phyloP scores from a whole-genome alignment of 2,888 invertebrate species.

The Cephonodes hylas region DNA sequence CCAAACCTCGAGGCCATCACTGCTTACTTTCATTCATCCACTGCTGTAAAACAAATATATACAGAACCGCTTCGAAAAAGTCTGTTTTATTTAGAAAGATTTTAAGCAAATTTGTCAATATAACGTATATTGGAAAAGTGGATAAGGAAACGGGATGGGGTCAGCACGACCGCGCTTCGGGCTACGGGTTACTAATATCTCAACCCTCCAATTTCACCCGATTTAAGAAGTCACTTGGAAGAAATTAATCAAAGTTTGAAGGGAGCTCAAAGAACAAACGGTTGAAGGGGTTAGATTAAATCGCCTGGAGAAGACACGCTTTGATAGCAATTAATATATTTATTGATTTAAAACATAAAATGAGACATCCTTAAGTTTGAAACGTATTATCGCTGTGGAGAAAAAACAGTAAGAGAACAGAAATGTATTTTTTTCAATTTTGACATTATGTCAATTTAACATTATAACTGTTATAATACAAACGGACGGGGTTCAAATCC shows the following conservation, averaged over 20 bases:
- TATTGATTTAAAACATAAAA: too few relatives aligned
- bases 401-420: too few relatives aligned
- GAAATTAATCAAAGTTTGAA: slow-evolving; percentile 17
- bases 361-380: too few relatives aligned
- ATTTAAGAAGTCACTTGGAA: slow-evolving; percentile 15
- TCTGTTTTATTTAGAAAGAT: background rate
- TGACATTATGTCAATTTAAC: too few relatives aligned
- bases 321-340: too few relatives aligned
- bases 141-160: background rate
- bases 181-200: background rate
- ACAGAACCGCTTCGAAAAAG: background rate
- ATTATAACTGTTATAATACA: too few relatives aligned
- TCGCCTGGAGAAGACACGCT: background rate
- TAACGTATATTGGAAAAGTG: background rate
- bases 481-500: too few relatives aligned
- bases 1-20: too few relatives aligned
- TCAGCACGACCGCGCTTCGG: background rate
- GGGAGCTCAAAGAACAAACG: background rate
- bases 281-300: background rate
- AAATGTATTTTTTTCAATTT: too few relatives aligned
- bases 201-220: slow-evolving; percentile 13
- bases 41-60: background rate
- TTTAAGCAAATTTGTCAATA: background rate
- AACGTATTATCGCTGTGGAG: too few relatives aligned
- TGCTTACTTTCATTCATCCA: too few relatives aligned